Percentiles rank a stretch among this genome's conserved stretches.
phyloP scores from a whole-genome alignment of 2,888 invertebrate genomes.

The Cotesia congregata region DNA sequence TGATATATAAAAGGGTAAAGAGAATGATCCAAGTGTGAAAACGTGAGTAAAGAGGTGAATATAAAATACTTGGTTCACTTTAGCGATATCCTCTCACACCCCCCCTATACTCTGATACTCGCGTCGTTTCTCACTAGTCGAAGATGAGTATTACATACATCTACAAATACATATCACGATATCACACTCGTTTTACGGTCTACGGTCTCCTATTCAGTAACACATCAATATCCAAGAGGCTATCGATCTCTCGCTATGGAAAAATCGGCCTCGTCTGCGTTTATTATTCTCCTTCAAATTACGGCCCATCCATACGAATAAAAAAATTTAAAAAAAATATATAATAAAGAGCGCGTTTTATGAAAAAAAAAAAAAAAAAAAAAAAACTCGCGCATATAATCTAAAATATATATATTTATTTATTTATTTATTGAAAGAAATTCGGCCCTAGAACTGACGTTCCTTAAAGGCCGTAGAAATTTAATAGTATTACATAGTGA shows the following conservation, averaged over 20 bases:
- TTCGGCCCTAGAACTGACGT: too few relatives aligned
- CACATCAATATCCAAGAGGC: constrained; percentile 45
- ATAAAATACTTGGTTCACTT: constrained; percentile 19
- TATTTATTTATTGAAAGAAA: too few relatives aligned
- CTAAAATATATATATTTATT: too few relatives aligned
- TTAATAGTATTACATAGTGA: too few relatives aligned
- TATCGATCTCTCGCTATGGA: constrained; percentile 45
- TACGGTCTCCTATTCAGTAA: neutral
- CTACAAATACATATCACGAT: too few relatives aligned
- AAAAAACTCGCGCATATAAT: too few relatives aligned
- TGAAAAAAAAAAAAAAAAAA: constrained; percentile 20
- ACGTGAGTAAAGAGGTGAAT: constrained; percentile 21
- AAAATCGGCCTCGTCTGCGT: constrained; percentile 20
- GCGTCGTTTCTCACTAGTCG: neutral
- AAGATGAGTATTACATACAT: neutral
- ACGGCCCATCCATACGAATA: constrained; percentile 18
- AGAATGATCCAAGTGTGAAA: neutral
- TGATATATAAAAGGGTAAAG: neutral
- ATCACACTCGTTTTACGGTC: too few relatives aligned
- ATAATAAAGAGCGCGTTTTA: neutral
- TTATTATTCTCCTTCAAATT: constrained; percentile 47
- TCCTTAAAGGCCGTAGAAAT: too few relatives aligned
- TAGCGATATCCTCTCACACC: neutral
- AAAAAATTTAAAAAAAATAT: neutral
- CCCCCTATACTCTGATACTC: neutral